Evolutionary conservation across 2,797 vertebrate species (phyloP).

Genomic region (Sebastolobus alascanus): DNA sequence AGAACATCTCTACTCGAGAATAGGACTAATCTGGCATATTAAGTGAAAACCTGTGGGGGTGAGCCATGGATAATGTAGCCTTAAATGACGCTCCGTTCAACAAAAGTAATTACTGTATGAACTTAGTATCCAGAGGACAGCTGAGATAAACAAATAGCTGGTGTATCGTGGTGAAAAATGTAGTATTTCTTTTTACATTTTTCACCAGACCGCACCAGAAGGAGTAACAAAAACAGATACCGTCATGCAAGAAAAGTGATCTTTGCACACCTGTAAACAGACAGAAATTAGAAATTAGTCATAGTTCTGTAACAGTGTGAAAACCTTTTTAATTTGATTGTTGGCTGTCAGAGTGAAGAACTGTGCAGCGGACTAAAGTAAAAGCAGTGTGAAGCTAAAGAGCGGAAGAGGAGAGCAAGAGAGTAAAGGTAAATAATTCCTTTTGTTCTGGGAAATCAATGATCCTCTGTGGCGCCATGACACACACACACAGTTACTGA

Average conservation of each 20-base stretch:
- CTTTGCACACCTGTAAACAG: not conserved
- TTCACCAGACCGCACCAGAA: not conserved
- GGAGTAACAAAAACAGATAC: not conserved
- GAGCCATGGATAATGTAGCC: no score
- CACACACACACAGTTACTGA: constrained; percentile 52
- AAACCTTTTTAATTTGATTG: not conserved
- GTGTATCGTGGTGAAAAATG: not conserved
- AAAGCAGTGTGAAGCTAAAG: constrained; percentile 13
- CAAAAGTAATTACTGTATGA: not conserved
- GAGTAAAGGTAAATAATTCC: constrained; percentile 58
- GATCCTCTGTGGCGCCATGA: constrained; percentile 47
- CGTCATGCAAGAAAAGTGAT: not conserved
- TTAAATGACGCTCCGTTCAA: not conserved
- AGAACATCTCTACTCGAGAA: no score
- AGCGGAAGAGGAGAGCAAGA: constrained; percentile 32
- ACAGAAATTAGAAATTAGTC: constrained; percentile 8
- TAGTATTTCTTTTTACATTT: not conserved
- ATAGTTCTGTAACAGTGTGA: not conserved
- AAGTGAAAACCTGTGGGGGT: not conserved
- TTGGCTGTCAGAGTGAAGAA: not conserved
- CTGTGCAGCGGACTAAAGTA: constrained; percentile 11
- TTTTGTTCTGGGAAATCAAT: constrained; percentile 73
- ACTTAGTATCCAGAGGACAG: not conserved
- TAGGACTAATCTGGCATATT: not conserved
- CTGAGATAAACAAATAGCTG: not conserved